Evolutionary conservation across 2,888 invertebrate genomes (phyloP), one percentile per base, ranked within the genome.

Genomic region (Molanna angustata): DNA sequence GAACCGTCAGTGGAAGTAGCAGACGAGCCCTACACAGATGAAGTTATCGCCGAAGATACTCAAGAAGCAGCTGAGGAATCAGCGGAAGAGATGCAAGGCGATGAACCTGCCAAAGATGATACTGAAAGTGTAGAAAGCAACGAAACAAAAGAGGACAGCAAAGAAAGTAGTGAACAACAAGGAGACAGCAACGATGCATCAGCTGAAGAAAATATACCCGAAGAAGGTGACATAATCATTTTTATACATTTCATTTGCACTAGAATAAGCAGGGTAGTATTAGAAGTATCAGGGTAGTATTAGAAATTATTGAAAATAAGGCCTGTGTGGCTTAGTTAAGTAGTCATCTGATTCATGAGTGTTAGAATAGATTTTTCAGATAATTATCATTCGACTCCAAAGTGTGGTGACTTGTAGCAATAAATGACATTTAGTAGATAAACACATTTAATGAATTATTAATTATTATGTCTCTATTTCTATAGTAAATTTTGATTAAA

Each of bases 1-100:
- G 63, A 64, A 39, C 73, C 73, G 47, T 71, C 72, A 42, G 65
- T 76, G 49, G 73, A 75, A 68, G 70, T 75, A 61, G 75, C 74
- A 52, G 76, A 76, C 56, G 77, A 79, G 62, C 76, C 79, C 18
- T 73, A 75, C 59, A 66, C 73, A 49, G 64, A 73, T 61, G 72
- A 74, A 65, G 69, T 69, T 55, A 73, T 79, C 61, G 71, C 74
- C 48, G 80, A 78, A 64, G 73, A 71, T 58, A 62, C 74, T 61
- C 67, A 67, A 63, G 65, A 64, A 60, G 60, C 60, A 37, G 65
- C 66, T 57, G 65, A 68, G 41, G 66, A 69, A 42, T 55, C 50
- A 13, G 52, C 58, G 59, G 61, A 62, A 52, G 67, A 68, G 61
- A 71, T 73, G 52, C 72, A 73, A 44, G 71, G 69, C 58, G 70